Evolutionary conservation across 2,113 vertebrate genomes (phyloP).

Genomic region (Paramisgurnus dabryanus): DNA sequence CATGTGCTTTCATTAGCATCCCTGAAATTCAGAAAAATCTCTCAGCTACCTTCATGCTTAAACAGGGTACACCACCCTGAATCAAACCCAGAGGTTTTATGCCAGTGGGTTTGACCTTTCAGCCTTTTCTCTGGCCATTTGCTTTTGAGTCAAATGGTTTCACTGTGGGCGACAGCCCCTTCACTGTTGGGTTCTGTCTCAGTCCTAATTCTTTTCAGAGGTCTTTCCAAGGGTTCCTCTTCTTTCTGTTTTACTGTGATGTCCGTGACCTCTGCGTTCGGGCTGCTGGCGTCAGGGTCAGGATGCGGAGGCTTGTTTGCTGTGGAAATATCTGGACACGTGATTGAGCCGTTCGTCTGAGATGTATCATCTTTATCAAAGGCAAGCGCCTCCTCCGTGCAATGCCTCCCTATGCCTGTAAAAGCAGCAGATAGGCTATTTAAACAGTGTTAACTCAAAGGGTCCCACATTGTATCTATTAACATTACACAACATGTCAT

Average conservation of each 20-base stretch:
- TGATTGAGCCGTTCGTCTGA: constrained; percentile 21
- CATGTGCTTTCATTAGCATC: constrained; percentile 36
- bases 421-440: neutral
- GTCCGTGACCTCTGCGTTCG: constrained; percentile 26
- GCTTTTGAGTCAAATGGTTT: constrained; percentile 19
- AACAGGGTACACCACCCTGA: neutral
- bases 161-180: neutral
- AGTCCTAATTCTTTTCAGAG: constrained; percentile 77
- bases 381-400: constrained; percentile 68
- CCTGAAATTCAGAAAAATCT: constrained; percentile 31
- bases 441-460: neutral
- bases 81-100: neutral
- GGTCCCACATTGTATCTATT: neutral
- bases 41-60: constrained; percentile 18
- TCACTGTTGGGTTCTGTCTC: constrained; percentile 62
- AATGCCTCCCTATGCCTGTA: constrained; percentile 80
- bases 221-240: constrained; percentile 72
- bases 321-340: neutral
- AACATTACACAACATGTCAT: too few species aligned
- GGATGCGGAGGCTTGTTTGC: neutral
- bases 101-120: neutral
- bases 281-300: constrained; percentile 17
- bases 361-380: constrained; percentile 65
- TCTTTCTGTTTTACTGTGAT: constrained; percentile 65
- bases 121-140: neutral